Evolutionary conservation across 2,888 invertebrate species (phyloP).

Genomic region (Euzophera pinguis): DNA sequence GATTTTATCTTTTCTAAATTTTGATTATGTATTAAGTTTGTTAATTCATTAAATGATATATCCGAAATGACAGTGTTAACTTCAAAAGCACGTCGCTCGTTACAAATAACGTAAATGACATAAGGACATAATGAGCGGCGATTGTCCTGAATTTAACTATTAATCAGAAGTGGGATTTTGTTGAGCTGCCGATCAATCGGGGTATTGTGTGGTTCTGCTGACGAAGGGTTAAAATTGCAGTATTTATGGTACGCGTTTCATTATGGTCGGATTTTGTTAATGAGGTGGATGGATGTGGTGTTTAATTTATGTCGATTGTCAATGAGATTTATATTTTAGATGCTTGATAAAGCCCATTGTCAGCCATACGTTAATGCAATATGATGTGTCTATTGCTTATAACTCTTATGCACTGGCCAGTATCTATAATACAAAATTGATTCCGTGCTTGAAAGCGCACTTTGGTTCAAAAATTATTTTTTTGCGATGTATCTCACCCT

Average conservation of each 20-base stretch:
- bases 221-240: slow-evolving; percentile 7
- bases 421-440: too few relatives aligned
- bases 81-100: slow-evolving; percentile 9
- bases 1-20: too few relatives aligned
- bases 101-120: slow-evolving; percentile 22
- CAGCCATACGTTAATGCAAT: too few relatives aligned
- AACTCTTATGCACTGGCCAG: too few relatives aligned
- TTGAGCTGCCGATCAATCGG: slow-evolving; percentile 8
- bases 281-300: neutral
- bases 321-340: neutral
- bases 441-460: too few relatives aligned
- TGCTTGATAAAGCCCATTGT: too few relatives aligned
- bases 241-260: neutral
- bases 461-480: too few relatives aligned
- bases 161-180: slow-evolving; percentile 9
- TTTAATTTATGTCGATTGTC: neutral
- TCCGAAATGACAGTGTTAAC: neutral
- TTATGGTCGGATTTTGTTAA: neutral
- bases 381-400: too few relatives aligned
- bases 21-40: too few relatives aligned
- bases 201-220: slow-evolving; percentile 1
- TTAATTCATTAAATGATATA: neutral
- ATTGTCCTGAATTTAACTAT: slow-evolving; percentile 14
- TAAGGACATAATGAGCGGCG: slow-evolving; percentile 22
- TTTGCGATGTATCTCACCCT: too few relatives aligned